phyloP scores from a whole-genome alignment of 2,113 vertebrate genomes.

The Notarius lentiginosus region DNA sequence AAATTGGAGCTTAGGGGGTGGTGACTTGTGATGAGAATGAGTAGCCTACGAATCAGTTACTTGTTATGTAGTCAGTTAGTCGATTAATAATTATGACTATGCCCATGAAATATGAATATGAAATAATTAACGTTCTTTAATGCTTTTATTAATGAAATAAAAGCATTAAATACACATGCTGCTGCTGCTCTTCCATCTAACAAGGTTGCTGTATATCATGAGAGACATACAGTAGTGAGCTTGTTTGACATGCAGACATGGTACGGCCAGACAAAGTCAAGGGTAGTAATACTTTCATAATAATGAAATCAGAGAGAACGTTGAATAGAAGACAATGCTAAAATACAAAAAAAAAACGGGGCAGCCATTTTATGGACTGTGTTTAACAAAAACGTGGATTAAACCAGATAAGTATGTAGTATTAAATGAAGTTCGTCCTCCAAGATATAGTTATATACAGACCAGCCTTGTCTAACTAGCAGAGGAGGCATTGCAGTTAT shows the following conservation, averaged over 20 bases:
- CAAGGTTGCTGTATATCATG: neutral
- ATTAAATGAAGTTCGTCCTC: too few species aligned
- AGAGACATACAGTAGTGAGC: neutral
- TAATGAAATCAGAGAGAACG: neutral
- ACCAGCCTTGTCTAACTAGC: too few species aligned
- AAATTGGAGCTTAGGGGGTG: neutral
- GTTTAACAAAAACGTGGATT: too few species aligned
- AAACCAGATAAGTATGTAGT: too few species aligned
- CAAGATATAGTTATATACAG: too few species aligned
- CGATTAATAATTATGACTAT: neutral
- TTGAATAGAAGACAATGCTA: neutral
- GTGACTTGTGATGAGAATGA: neutral
- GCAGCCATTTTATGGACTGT: too few species aligned
- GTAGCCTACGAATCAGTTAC: neutral
- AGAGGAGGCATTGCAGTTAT: too few species aligned
- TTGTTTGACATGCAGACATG: neutral
- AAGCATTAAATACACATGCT: neutral
- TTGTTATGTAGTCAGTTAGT: neutral
- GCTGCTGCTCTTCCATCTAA: neutral
- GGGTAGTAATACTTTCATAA: neutral
- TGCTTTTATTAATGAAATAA: too few species aligned
- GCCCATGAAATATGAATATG: constrained; percentile 10
- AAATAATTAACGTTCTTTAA: neutral
- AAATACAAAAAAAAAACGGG: neutral
- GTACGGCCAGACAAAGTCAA: too few species aligned